Base-by-base conservation (phyloP, 2,113 vertebrate genomes). In the Carassius carassius region DNA sequence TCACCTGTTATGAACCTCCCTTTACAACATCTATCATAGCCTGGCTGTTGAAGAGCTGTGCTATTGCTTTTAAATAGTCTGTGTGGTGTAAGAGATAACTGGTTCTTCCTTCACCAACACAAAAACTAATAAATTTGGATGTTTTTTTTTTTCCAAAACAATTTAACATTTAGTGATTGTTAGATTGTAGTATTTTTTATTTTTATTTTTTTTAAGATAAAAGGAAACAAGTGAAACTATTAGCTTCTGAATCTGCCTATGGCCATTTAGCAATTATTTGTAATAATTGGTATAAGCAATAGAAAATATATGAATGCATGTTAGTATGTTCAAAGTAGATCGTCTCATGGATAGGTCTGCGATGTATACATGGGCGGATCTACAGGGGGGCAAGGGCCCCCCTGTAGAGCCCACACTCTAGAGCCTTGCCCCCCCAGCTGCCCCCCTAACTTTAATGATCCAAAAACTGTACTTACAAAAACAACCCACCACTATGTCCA, bases 1-100 rank as follows among this genome's bases (percentile, higher is more conserved):
- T 87, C 74, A 12, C 54, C 32, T 80, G 85, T 79, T 86, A 73
- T 41, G 73, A 77, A 85, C 70, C 75, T 74, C 47, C 81, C 81
- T 85, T 85, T 86, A 81, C 49, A 60, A 83, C 72, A 32, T 84
- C 49, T n/a, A 25, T n/a, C n/a, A 3, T 75, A 9, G 73, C 47
- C 21, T 75, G 37, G 73, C 17, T 70, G 35, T 21, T 41, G 4
- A 70, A n/a, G 35, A 41, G 19, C 67, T 12, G 10, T 41, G 35
- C 35, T 70, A 75, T n/a, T 29, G 44, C 73, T 29, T 75, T 51
- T 10, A 70, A 41, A 70, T n/a, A 70, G 35, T 4, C 17, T 37
- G 32, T 70, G 67, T 70, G 35, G 10, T 70, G 35, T 41, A n/a
- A 70, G 9, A 41, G 19, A 70, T 41, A n/a, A 70, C 12, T 70